Percentiles rank a stretch among this genome's conserved stretches.
phyloP scores from a whole-genome alignment of 2,113 vertebrate species.

The Scomber colias region DNA sequence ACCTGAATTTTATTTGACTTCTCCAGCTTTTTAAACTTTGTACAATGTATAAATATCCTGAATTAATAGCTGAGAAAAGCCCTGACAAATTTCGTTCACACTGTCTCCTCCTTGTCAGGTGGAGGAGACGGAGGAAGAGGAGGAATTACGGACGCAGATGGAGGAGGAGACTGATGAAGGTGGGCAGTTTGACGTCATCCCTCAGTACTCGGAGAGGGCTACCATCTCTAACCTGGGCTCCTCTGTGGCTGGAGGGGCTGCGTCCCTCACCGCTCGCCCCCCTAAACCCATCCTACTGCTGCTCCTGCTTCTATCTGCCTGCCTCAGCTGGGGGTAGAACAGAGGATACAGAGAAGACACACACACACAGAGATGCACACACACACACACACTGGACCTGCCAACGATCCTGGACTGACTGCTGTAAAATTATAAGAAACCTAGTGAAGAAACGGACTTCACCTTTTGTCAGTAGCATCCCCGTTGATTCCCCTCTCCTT shows the following conservation, averaged over 20 bases:
- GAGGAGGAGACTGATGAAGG: conserved; percentile 45
- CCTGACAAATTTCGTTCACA: not conserved
- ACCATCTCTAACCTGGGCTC: conserved; percentile 78
- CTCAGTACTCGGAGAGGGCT: conserved; percentile 75
- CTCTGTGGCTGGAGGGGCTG: conserved; percentile 47
- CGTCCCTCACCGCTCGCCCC: conserved; percentile 2
- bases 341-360: not conserved
- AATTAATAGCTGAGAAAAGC: not conserved
- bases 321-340: conserved; percentile 67
- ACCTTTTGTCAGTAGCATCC: conserved; percentile 53
- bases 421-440: conserved; percentile 43
- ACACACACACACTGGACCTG: conserved; percentile 42
- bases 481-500: conserved; percentile 2
- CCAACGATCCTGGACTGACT: conserved; percentile 50
- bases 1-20: no score
- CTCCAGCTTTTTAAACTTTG: no score
- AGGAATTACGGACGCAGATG: conserved; percentile 46
- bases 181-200: conserved; percentile 76
- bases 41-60: no score
- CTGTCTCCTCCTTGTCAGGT: conserved; percentile 58
- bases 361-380: conserved; percentile 28
- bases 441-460: conserved; percentile 70
- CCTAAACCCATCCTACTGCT: conserved; percentile 53
- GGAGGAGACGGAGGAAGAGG: conserved; percentile 72
- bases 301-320: conserved; percentile 64